Percentiles rank a stretch among this genome's conserved stretches.
Evolutionary conservation across 2,888 invertebrate species (phyloP).

Genomic region (Oxytorus armatus): DNA sequence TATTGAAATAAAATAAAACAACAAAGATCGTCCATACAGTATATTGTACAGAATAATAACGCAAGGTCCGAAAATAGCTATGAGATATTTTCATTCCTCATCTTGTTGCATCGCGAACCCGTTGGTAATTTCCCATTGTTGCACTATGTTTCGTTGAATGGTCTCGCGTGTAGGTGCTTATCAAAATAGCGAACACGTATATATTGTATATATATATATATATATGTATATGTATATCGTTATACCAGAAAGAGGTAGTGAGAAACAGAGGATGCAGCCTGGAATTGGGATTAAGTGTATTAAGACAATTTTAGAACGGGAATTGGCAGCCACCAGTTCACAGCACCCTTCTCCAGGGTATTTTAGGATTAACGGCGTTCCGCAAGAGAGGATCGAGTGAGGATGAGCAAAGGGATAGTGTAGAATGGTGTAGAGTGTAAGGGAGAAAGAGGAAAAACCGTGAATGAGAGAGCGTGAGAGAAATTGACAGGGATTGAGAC

Average conservation of each 20-base stretch:
- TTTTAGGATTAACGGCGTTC: conserved; percentile 72
- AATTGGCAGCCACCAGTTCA: conserved; percentile 52
- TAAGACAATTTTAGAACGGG: conserved; percentile 69
- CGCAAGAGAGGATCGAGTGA: conserved; percentile 50
- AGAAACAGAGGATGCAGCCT: conserved; percentile 57
- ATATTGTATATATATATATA: background rate
- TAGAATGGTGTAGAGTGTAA: conserved; percentile 11
- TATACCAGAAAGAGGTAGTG: conserved; percentile 43
- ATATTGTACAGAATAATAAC: background rate
- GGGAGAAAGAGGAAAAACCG: background rate
- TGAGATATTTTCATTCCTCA: conserved; percentile 1
- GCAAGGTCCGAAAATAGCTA: background rate
- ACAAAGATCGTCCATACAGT: background rate
- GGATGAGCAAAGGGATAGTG: conserved; percentile 36
- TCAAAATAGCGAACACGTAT: conserved; percentile 48
- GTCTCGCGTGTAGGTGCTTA: conserved; percentile 22
- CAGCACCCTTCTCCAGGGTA: conserved; percentile 54
- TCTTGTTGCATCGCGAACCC: background rate
- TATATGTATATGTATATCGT: background rate
- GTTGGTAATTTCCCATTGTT: conserved; percentile 11
- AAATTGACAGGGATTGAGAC: conserved; percentile 12
- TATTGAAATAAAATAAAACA: background rate
- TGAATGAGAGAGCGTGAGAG: conserved; percentile 2
- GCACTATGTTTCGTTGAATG: conserved; percentile 1
- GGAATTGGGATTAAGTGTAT: conserved; percentile 72